A percentile compares a stretch with the other conserved stretches of the same genome.
These are phyloP conservation scores for Haemorhous mexicanus DNA, from an alignment of 2,113 vertebrate genomes.

Conservation along the genomic window DNA sequence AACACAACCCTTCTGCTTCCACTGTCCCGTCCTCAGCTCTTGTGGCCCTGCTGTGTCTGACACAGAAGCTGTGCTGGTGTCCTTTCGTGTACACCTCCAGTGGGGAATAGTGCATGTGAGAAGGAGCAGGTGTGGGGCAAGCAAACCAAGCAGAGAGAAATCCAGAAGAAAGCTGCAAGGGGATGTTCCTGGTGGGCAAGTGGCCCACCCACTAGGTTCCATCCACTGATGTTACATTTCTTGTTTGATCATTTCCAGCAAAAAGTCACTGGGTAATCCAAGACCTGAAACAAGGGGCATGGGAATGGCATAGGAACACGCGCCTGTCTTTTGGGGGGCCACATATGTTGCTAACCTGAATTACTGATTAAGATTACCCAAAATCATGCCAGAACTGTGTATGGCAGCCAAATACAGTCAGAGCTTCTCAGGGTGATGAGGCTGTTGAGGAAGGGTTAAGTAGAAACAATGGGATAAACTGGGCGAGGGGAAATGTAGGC, in stretches of 20 bases:
- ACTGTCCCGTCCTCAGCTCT: neutral
- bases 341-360: neutral
- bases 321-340: neutral
- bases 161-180: neutral
- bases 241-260: neutral
- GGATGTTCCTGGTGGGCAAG: neutral
- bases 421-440: neutral
- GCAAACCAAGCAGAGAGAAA: neutral
- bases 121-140: neutral
- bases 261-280: neutral
- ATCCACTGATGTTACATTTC: neutral
- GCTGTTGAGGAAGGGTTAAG: neutral
- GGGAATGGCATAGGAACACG: neutral
- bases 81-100: fast-evolving
- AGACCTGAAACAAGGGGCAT: neutral
- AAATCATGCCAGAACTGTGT: neutral
- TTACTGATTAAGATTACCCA: neutral
- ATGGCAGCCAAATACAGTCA: neutral
- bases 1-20: neutral
- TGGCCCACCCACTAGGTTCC: neutral
- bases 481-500: neutral
- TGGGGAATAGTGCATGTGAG: neutral
- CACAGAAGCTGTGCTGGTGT: neutral
- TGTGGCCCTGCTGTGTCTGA: neutral
- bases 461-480: conserved; percentile 22